A percentile compares a stretch with the other conserved stretches of the same genome.
These are phyloP conservation scores for Trachythela sp. DNA, from an alignment of 64 coral and sea anemone genomes.

Conservation along the genomic window DNA sequence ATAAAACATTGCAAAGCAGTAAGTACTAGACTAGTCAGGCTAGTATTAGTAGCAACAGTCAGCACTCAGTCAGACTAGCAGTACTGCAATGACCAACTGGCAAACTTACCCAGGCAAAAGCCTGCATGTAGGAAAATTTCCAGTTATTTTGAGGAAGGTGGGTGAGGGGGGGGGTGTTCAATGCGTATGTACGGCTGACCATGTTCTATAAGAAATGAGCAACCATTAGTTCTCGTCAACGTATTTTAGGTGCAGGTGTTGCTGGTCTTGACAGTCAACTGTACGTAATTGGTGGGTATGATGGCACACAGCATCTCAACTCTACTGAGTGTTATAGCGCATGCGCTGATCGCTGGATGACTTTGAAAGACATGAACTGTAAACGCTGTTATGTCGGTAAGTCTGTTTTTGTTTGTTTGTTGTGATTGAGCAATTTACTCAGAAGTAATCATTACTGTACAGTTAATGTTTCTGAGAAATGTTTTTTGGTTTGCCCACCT, in stretches of 20 bases:
- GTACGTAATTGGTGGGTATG: slow-evolving; percentile 82
- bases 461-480: too few relatives aligned
- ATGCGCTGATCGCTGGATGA: slow-evolving; percentile 81
- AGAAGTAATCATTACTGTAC: background rate
- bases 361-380: slow-evolving; percentile 62
- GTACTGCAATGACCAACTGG: too few relatives aligned
- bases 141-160: too few relatives aligned
- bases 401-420: background rate
- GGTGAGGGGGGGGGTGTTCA: too few relatives aligned
- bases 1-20: too few relatives aligned
- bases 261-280: slow-evolving; percentile 74
- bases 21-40: too few relatives aligned
- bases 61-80: too few relatives aligned
- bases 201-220: background rate
- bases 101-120: too few relatives aligned
- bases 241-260: slow-evolving; percentile 65
- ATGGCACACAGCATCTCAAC: slow-evolving; percentile 77
- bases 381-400: slow-evolving; percentile 78
- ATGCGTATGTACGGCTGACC: too few relatives aligned
- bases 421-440: background rate
- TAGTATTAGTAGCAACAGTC: too few relatives aligned
- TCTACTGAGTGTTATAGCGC: slow-evolving; percentile 86
- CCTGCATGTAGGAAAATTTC: too few relatives aligned
- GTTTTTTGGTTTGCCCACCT: too few relatives aligned
- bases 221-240: background rate